Evolutionary conservation across 1,140 invertebrate species (phyloP).

Genomic region (Apocrypta bakeri): DNA sequence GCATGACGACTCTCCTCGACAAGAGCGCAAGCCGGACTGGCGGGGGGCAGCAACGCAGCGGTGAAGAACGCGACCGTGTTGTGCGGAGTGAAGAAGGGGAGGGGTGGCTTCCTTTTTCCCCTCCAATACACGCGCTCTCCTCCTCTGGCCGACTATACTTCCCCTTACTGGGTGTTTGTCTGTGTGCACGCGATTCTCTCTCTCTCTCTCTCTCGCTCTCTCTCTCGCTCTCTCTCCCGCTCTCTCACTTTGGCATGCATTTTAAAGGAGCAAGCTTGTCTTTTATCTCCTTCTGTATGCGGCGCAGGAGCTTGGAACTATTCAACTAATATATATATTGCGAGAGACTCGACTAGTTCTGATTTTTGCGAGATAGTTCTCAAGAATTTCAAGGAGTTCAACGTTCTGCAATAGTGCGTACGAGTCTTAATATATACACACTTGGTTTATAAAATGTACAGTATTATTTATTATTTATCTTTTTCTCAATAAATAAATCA

Average conservation of each 20-base stretch:
- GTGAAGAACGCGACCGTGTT: too few relatives aligned
- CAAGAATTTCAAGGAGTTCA: too few relatives aligned
- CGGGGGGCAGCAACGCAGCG: background rate
- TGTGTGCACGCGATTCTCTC: background rate
- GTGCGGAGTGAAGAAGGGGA: background rate
- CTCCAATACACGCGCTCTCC: background rate
- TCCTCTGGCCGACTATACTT: background rate
- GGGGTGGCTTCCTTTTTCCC: background rate
- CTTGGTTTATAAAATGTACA: too few relatives aligned
- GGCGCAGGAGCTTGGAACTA: too few relatives aligned
- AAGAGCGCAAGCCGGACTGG: constrained; percentile 24
- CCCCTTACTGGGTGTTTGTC: background rate
- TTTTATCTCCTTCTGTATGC: too few relatives aligned
- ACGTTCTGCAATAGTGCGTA: too few relatives aligned
- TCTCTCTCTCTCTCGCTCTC: background rate
- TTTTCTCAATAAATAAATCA: too few relatives aligned
- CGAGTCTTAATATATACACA: too few relatives aligned
- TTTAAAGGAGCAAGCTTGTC: background rate
- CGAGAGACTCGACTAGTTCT: too few relatives aligned
- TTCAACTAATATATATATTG: too few relatives aligned
- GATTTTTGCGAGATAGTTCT: too few relatives aligned
- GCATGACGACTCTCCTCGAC: constrained; percentile 10
- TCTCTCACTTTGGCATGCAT: background rate
- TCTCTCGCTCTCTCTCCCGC: background rate
- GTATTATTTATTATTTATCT: too few relatives aligned